A percentile compares a stretch with the other conserved stretches of the same genome.
These are phyloP conservation scores for silkworm (Bombyx mori) DNA, from an alignment of 1,140 invertebrate genomes.

Conservation along the genomic window DNA sequence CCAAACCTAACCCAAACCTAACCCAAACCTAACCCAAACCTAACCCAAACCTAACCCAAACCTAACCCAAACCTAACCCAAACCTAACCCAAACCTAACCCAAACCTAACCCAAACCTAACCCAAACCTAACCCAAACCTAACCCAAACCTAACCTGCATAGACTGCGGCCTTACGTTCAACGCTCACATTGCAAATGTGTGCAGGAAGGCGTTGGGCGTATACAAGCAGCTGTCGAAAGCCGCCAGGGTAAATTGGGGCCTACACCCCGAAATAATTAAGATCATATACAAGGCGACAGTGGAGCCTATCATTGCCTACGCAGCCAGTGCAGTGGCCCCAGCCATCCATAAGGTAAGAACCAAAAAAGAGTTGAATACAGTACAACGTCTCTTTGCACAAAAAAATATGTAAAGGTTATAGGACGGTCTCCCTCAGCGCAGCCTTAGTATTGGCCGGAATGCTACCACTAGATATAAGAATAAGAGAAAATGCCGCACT, in stretches of 20 bases:
- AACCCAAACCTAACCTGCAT: too few relatives aligned
- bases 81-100: too few relatives aligned
- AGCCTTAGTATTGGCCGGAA: neutral
- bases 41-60: too few relatives aligned
- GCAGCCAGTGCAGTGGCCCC: conserved; percentile 6
- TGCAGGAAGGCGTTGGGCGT: neutral
- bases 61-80: too few relatives aligned
- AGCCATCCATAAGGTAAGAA: neutral
- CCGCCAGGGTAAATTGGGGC: conserved; percentile 1
- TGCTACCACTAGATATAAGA: conserved; percentile 1
- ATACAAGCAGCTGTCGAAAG: neutral
- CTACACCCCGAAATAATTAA: conserved; percentile 1
- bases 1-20: too few relatives aligned
- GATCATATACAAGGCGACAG: conserved; percentile 3
- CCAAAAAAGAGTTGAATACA: neutral
- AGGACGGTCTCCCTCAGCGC: conserved; percentile 1
- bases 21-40: too few relatives aligned
- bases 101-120: too few relatives aligned
- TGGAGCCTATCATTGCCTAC: conserved; percentile 9
- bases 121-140: too few relatives aligned
- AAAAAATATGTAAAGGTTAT: neutral
- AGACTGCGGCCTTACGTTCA: neutral
- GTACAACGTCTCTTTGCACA: neutral
- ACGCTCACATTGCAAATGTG: neutral
- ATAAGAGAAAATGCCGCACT: neutral